Evolutionary conservation across 2,113 vertebrate species (phyloP), one percentile per base, ranked within the genome.

Genomic region (Struthio camelus): DNA sequence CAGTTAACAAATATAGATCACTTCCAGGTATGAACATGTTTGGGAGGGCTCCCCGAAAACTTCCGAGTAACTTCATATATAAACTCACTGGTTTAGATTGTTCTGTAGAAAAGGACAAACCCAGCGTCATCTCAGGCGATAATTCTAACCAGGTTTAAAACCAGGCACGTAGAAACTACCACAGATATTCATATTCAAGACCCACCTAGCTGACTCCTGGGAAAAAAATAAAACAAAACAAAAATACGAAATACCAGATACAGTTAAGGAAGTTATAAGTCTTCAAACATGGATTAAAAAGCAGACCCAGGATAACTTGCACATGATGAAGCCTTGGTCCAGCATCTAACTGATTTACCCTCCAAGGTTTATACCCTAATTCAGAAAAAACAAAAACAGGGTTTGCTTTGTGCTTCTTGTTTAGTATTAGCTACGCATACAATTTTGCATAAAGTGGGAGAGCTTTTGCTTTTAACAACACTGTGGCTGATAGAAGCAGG

Each of bases 401-500:
- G 38, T 66, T 94, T 90, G 48, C 10, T 67, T 6, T n/a, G 17
- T 59, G 18, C 40, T 87, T 78, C 28, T 85, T 65, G 42, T 76
- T 65, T 34, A 69, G 20, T 12, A 34, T 61, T 59, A 95, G 15
- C 38, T 62, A 50, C 12, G 44, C 42, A 40, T 34, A 19, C 40
- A 32, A 8, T 62, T 91, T 91, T 58, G 44, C 18, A 65, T 76
- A 76, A 64, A 76, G 64, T 8, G 9, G 24, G 11, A 72, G 84
- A 76, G 6, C 24, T 76, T 46, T 46, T 51, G 34, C 32, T 82
- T 82, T 85, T 64, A 79, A 76, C 9, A 6, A 71, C 36, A 44
- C 28, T 53, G 6, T 0, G 1, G 4, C 30, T 42, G 42, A 69
- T 14, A 4, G 8, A 22, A 87, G 48, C 1, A 14, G 5, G 36